Conservation (phyloP, 2,888 invertebrate species). For the Fragum fragum region DNA sequence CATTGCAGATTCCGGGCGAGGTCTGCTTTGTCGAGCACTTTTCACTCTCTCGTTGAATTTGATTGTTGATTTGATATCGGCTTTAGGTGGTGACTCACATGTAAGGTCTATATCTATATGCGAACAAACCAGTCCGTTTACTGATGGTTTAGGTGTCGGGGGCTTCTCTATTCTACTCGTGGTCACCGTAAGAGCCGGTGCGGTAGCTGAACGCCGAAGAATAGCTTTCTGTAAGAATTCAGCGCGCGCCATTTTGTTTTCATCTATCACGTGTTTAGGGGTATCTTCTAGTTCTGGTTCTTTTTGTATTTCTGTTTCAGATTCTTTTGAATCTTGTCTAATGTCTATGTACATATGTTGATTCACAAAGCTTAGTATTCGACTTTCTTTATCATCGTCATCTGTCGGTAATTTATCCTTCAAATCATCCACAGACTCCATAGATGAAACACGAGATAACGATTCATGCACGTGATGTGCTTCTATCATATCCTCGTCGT, state of each 20-base stretch:
- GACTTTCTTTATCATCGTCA: conserved; percentile 16
- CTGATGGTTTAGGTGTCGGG: conserved; percentile 44
- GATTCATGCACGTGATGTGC: conserved; percentile 64
- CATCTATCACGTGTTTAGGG: conserved; percentile 3
- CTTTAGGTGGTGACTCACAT: conserved; percentile 55
- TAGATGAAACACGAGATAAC: conserved; percentile 54
- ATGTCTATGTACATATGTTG: conserved; percentile 59
- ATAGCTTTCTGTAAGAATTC: conserved; percentile 52
- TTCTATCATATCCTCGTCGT: conserved; percentile 64
- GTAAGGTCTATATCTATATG: conserved; percentile 69
- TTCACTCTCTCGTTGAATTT: conserved; percentile 38
- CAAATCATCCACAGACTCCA: conserved; percentile 31
- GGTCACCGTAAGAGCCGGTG: conserved; percentile 39
- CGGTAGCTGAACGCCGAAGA: conserved; percentile 39
- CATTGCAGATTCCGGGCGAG: neutral
- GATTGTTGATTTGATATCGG: conserved; percentile 52
- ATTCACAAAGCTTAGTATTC: conserved; percentile 51
- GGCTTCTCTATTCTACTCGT: conserved; percentile 43
- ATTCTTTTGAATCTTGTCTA: neutral
- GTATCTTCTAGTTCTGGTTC: conserved; percentile 10
- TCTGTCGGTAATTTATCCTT: conserved; percentile 12
- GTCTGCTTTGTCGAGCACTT: conserved; percentile 41
- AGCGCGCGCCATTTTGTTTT: conserved; percentile 44
- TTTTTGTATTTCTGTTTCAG: neutral
- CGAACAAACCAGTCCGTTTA: conserved; percentile 64